These are phyloP conservation scores for Ditula angustiorana DNA, from an alignment of 2,888 invertebrate genomes.

Conservation along the genomic window DNA sequence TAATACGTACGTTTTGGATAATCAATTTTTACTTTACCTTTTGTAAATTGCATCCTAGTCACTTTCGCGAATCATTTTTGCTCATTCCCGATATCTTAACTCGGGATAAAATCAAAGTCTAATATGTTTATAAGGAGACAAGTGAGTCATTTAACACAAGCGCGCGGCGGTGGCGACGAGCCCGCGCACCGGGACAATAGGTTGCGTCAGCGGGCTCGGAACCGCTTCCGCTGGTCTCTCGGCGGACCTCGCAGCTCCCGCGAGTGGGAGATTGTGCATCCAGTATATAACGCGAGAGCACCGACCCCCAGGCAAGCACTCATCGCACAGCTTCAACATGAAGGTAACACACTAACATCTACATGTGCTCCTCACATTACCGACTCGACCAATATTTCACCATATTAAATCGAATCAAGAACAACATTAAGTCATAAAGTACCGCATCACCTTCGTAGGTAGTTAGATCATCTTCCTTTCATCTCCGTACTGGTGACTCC, in stretches of 20 bases:
- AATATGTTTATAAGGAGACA: neutral
- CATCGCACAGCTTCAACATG: constrained; percentile 78
- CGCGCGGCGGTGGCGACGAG: too few species aligned
- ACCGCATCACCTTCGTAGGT: constrained; percentile 5
- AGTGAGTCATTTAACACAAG: neutral
- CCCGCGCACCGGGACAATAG: constrained; percentile 69
- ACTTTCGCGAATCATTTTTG: neutral
- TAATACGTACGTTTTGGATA: too few species aligned
- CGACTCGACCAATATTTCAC: neutral
- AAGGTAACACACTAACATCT: constrained; percentile 67
- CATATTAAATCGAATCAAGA: neutral
- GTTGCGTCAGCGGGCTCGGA: constrained; percentile 72
- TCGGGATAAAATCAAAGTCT: neutral
- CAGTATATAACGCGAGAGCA: constrained; percentile 74
- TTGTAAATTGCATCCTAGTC: neutral
- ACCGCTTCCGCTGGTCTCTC: constrained; percentile 76
- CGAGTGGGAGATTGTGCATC: constrained; percentile 71
- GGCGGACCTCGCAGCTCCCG: constrained; percentile 55
- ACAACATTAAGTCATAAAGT: neutral
- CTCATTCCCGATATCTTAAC: neutral
- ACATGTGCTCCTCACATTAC: constrained; percentile 28
- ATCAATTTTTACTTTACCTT: too few species aligned
- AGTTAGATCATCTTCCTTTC: constrained; percentile 22
- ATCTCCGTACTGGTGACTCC: neutral
- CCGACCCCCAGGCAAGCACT: constrained; percentile 73